Evolutionary conservation across 2,888 invertebrate genomes (phyloP), one percentile per base, ranked within the genome.

Genomic region (Cheiracanthium punctorium): DNA sequence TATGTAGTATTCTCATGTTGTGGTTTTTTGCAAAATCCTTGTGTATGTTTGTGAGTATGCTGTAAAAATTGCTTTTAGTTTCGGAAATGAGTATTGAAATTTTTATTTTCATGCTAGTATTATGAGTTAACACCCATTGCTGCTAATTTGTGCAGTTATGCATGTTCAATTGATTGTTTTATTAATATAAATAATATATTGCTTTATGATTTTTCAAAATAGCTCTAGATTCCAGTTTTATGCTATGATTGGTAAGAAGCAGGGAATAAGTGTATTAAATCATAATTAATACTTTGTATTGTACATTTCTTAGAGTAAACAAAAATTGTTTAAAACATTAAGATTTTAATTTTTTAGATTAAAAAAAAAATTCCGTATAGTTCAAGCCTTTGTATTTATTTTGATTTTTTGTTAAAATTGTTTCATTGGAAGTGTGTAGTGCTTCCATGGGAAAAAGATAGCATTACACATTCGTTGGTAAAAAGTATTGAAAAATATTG

Each of bases 1-100:
- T 70, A 52, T 82, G 74, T 85, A 74, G 84, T 77, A 29, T 79
- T 48, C 24, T 77, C 70, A 76, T 82, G 41, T 82, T 84, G 41
- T 84, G 79, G 69, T 65, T 79, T 74, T 85, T 79, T 70, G n/a
- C n/a, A n/a, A 71, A 71, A 24, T 33, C 32, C 29, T 28, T 29
- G 43, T 43, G 43, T 71, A 17, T 71, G 71, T 71, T 71, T 71
- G 71, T 71, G 32, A 71, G 29, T 71, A 71, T 71, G 71, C 71
- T 69, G 84, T 79, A 85, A 85, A 32, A 77, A 75, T 72, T 72
- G 84, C 84, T 79, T 84, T 72, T 79, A 84, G 79, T 69, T 20
- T 64, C 67, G 69, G 33, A 72, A 72, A 65, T 14, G 71, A 65
- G 65, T 80, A 80, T 75, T 80, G 58, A 75, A 41, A 80, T 65